phyloP scores from a whole-genome alignment of 2,797 vertebrate species.

The Dendrocincla fuliginosa region DNA sequence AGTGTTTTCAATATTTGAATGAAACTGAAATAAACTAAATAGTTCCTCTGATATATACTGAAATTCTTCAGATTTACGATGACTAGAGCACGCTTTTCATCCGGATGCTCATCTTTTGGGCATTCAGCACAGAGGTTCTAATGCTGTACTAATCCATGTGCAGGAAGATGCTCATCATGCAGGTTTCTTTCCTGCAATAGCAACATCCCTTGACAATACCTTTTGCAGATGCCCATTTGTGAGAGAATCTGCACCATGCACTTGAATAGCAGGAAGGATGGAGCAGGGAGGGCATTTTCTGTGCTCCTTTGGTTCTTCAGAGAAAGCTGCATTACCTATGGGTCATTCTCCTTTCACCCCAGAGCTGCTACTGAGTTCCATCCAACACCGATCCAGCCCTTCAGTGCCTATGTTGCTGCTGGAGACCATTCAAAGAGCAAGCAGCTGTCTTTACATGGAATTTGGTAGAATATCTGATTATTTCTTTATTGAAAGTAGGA shows the following conservation, averaged over 20 bases:
- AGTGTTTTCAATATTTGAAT: neutral
- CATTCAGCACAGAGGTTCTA: neutral
- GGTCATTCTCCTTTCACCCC: constrained; percentile 1
- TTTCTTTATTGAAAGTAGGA: neutral
- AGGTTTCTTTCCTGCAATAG: neutral
- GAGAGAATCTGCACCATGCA: neutral
- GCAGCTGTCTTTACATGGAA: neutral
- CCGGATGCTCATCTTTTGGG: neutral
- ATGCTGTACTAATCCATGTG: neutral
- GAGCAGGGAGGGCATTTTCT: neutral
- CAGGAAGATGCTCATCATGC: neutral
- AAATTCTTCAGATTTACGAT: neutral
- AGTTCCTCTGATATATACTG: neutral
- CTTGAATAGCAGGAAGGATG: neutral
- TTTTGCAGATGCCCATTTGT: neutral
- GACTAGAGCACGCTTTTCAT: neutral
- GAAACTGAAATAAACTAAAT: neutral
- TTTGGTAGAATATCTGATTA: neutral
- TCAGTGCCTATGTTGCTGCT: neutral
- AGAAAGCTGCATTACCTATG: neutral
- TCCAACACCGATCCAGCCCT: neutral
- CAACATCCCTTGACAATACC: neutral
- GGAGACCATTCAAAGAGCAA: neutral
- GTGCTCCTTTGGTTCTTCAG: neutral
- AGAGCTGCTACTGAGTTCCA: neutral